Base-by-base conservation (phyloP, 2,888 invertebrate genomes). In the Taenaris catops region DNA sequence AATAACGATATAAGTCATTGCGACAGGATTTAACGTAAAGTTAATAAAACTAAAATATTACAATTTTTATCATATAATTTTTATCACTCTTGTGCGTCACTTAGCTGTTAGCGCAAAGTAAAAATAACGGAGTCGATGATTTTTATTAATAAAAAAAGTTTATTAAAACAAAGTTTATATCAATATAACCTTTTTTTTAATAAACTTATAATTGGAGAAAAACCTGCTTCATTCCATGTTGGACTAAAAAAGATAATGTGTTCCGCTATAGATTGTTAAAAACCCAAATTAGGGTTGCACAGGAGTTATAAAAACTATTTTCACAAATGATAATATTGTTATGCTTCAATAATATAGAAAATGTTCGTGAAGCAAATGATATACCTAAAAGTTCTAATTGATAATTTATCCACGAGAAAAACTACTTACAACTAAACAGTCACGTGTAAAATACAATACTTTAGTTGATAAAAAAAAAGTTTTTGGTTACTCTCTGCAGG, bases 341-440 rank as follows among this genome's bases (percentile, higher is more conserved):
- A 16, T 9, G 23, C 23, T 31, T 23, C 31, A 9, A 31, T 16
- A 31, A 40, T 52, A 48, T 54, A 53, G 47, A 57, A n/a, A n/a
- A n/a, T n/a, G 57, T 60, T 55, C 46, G 47, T 51, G 56, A 57
- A 56, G 59, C 55, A 53, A 58, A 37, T 56, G 60, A 49, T 55
- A 57, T 46, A 48, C 48, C 50, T 54, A 52, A 44, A 44, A 32
- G 31, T 44, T 49, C 44, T 49, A 45, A 50, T 59, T 54, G 48
- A 58, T 44, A 40, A 40, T 40, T 37, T 32, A 49, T 23, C 17
- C 17, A 10, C 24, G 17, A 24, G 16, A 9, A 23, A 53, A 57
- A 38, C 47, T 56, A 58, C 58, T 57, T 62, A 65, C 44, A 70
- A 66, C 67, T 71, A 73, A 73, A 71, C 70, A 69, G 70, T 67